Percentiles rank a stretch among this genome's conserved stretches.
phyloP scores from a whole-genome alignment of 2,797 vertebrate species.

The Acridotheres tristis region DNA sequence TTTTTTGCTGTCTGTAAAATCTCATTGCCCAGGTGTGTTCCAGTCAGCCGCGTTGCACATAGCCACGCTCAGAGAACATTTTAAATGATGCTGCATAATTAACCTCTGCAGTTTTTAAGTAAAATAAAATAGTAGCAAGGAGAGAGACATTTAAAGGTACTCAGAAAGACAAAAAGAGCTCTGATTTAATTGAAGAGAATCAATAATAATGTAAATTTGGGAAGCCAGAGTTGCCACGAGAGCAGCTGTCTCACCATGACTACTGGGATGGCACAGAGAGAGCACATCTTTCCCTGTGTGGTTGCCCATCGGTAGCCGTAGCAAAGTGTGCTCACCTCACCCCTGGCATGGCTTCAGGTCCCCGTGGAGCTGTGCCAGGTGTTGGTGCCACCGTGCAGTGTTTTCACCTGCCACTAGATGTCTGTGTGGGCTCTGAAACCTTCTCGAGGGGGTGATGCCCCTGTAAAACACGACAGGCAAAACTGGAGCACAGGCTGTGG shows the following conservation, averaged over 20 bases:
- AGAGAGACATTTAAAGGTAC: background rate
- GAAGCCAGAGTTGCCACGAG: background rate
- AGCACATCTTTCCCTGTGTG: background rate
- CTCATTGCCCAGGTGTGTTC: background rate
- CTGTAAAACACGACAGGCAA: background rate
- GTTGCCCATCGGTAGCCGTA: background rate
- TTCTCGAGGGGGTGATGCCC: conserved; percentile 27
- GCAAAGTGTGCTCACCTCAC: background rate
- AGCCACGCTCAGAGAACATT: background rate
- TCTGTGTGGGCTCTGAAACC: conserved; percentile 59
- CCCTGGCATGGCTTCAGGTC: background rate
- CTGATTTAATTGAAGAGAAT: background rate
- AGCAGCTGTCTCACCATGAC: background rate
- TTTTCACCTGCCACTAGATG: conserved; percentile 62
- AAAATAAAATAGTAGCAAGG: background rate
- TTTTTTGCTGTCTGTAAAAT: background rate
- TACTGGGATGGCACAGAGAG: background rate
- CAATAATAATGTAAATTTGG: background rate
- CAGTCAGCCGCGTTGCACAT: fast-evolving
- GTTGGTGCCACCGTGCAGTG: conserved; percentile 7
- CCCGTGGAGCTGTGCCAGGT: background rate
- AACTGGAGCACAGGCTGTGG: background rate
- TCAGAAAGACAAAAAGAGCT: background rate
- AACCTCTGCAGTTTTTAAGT: background rate
- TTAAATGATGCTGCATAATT: background rate